Conservation (phyloP, 2,888 invertebrate genomes). For the Trachelus tabidus region DNA sequence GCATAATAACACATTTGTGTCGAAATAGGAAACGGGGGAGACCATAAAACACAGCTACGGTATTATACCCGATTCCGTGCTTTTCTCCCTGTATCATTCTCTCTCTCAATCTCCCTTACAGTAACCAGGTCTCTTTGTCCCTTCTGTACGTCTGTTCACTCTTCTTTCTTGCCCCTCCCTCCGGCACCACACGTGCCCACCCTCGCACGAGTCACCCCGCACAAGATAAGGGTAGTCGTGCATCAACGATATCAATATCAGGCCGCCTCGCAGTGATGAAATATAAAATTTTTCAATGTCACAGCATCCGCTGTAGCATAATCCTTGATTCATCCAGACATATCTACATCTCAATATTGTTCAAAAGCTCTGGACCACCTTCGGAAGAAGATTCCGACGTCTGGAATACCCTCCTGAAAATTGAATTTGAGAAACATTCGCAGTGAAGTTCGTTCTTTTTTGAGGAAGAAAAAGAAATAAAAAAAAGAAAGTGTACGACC, state of each 20-base stretch:
- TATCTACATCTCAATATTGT: no score
- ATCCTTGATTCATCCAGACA: no score
- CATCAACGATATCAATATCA: slow-evolving; percentile 30
- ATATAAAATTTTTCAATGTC: slow-evolving; percentile 25
- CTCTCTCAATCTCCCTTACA: background rate
- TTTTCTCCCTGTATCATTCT: background rate
- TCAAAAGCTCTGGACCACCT: no score
- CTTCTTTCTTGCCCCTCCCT: background rate
- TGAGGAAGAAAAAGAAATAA: background rate
- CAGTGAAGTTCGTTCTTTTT: slow-evolving; percentile 1
- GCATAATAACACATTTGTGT: slow-evolving; percentile 29
- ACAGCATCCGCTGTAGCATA: slow-evolving; percentile 7
- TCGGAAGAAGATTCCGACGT: background rate
- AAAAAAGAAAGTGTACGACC: slow-evolving; percentile 11
- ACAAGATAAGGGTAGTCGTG: slow-evolving; percentile 10
- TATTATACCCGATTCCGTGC: background rate
- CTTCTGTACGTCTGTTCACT: background rate
- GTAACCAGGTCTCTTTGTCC: background rate
- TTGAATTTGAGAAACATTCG: slow-evolving; percentile 1
- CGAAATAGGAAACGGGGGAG: slow-evolving; percentile 24
- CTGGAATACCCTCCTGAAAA: background rate
- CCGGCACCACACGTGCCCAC: background rate
- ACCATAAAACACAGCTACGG: slow-evolving; percentile 24
- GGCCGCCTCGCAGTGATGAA: slow-evolving; percentile 21
- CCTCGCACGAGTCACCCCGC: background rate